Base-by-base conservation (phyloP, 1,140 invertebrate genomes). In the Megathymus violae region DNA sequence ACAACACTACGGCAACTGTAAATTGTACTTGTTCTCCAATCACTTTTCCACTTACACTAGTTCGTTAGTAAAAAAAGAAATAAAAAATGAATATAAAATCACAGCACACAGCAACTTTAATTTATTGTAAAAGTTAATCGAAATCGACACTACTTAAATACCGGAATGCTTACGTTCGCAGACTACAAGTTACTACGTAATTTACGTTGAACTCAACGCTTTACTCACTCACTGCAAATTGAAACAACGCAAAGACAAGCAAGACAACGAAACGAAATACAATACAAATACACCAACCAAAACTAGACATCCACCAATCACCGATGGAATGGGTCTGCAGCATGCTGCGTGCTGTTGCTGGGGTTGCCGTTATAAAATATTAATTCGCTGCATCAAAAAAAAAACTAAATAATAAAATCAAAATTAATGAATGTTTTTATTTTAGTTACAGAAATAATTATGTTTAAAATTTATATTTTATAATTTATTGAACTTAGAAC, bases 1-100 rank as follows among this genome's bases (percentile, higher is more conserved):
- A 85, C 77, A 74, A 74, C 64, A 66, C 58, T 64, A 54, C 63
- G 44, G 48, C 65, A 62, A 74, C 60, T 67, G 69, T 77, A 67
- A 66, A 65, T 63, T 60, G 56, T 51, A 66, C 58, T 62, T 65
- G 56, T 60, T 54, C 52, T 25, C 13, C 41, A 54, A 63, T 70
- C 76, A 86, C 82, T 74, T 64, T 76, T 11, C 67, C 65, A 79
- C 82, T 83, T 84, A 84, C 52, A 82, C 76, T 76, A 79, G 25
- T 51, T 50, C 64, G 50, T 67, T 63, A 41, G 56, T 73, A 68
- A 64, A 71, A 74, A 76, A 70, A 69, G 40, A 19, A 69, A 65
- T 75, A 73, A 61, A 72, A 64, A 67, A 62, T 7, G 43, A 62
- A 67, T 51, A 66, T 46, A 69, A 70, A 83, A 84, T 76, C 73